Percentiles rank a stretch among this genome's conserved stretches.
These are phyloP conservation scores for Serripes groenlandicus DNA, from an alignment of 2,888 invertebrate species.

Conservation along the genomic window DNA sequence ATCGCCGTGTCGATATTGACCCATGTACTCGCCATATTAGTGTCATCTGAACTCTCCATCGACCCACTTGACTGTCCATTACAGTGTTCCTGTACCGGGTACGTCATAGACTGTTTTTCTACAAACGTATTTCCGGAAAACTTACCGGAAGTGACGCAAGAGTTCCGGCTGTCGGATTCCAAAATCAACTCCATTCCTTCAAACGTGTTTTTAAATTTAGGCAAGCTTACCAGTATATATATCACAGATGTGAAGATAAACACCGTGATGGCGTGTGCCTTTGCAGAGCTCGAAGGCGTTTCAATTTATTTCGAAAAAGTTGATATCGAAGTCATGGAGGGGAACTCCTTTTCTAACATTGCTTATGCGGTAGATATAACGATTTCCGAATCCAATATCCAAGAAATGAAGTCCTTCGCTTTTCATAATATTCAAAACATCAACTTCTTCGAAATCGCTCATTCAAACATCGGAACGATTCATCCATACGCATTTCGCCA, in stretches of 20 bases:
- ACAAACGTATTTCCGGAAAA: slow-evolving; percentile 39
- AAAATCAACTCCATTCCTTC: slow-evolving; percentile 35
- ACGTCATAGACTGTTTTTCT: slow-evolving; percentile 33
- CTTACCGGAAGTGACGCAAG: slow-evolving; percentile 39
- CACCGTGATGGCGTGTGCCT: slow-evolving; percentile 55
- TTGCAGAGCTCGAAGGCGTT: slow-evolving; percentile 51
- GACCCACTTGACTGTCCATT: slow-evolving; percentile 52
- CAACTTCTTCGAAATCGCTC: slow-evolving; percentile 12
- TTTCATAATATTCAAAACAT: slow-evolving; percentile 46
- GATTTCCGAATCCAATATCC: slow-evolving; percentile 27
- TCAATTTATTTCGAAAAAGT: slow-evolving; percentile 38
- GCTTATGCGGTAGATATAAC: slow-evolving; percentile 33
- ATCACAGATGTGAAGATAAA: slow-evolving; percentile 23
- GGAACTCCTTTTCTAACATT: slow-evolving; percentile 61
- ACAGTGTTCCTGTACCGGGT: slow-evolving; percentile 40
- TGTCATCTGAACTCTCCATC: background rate
- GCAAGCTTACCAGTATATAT: slow-evolving; percentile 23
- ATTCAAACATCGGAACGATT: slow-evolving; percentile 32
- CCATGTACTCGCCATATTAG: background rate
- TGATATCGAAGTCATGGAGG: slow-evolving; percentile 38
- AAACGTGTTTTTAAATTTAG: slow-evolving; percentile 42
- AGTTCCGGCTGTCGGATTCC: slow-evolving; percentile 40
- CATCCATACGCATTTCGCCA: slow-evolving; percentile 44
- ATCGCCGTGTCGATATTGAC: too few species aligned
- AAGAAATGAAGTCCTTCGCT: slow-evolving; percentile 46